Base-by-base conservation (phyloP, 2,888 invertebrate genomes). In the Atherix ibis region DNA sequence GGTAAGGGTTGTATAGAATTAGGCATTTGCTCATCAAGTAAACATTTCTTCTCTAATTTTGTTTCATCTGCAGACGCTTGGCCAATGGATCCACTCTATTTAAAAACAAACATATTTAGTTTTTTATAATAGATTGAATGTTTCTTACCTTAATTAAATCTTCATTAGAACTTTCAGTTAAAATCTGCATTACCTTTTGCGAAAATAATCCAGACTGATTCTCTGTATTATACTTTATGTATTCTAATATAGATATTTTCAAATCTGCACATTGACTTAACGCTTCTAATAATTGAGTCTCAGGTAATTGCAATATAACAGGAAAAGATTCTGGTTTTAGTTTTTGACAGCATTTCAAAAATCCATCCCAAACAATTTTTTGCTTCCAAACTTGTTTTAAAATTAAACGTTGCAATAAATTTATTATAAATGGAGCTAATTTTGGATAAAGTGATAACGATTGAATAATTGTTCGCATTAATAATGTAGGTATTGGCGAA, bases 361-460 rank as follows among this genome's bases (percentile, higher is more conserved):
- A 95, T 1, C 95, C 95, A 55, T 95, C 95, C 95, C 95, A 97
- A 2, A 94, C 88, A 44, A 89, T 87, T 47, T 89, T 88, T 54
- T 92, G 82, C 40, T 76, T 82, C 97, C 97, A 97, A 8, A 95
- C 91, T 73, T 94, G 87, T 54, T 92, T 92, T 5, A 79, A 64
- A 40, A 94, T 80, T 2, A 97, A 68, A 37, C 89, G 65, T 49
- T 89, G 87, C 29, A 97, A 60, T 40, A 95, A 79, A 54, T 91
- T 89, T 63, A 92, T 76, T 3, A 94, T 84, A 48, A 95, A 88
- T 18, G 85, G 80, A 5, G 79, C 74, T 16, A 95, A 64, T 25
- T 76, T 66, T 0, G 94, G 88, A 62, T 92, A 88, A 41, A 89
- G 70, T 0, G 87, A 78, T 28, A 95, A 65, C 2, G 92, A 85